phyloP scores from a whole-genome alignment of 1,140 invertebrate species.

The Yoshiicerus persimilis region DNA sequence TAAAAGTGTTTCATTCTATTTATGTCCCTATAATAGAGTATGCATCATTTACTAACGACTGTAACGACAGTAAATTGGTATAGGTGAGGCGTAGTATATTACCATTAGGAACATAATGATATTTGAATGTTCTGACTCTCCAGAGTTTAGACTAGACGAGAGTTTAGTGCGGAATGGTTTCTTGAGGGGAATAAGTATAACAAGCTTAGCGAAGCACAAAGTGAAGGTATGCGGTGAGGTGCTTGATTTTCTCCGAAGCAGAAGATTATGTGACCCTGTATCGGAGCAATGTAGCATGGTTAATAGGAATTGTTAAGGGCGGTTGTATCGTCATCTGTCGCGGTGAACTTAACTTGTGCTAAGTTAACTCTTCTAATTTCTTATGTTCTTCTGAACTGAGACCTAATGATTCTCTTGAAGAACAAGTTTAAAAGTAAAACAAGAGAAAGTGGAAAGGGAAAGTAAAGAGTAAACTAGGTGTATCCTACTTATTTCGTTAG shows the following conservation, averaged over 20 bases:
- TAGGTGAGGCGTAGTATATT: not conserved
- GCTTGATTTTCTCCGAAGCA: not conserved
- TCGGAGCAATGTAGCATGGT: not conserved
- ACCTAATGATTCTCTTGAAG: not conserved
- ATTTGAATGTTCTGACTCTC: not conserved
- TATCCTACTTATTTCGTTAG: not conserved
- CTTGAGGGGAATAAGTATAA: no score
- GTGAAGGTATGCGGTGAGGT: not conserved
- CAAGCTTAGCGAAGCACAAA: not conserved
- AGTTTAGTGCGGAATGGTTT: not conserved
- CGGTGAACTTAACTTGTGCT: not conserved
- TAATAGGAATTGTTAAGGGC: not conserved
- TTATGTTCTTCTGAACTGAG: not conserved
- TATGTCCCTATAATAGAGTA: not conserved
- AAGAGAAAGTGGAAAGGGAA: not conserved
- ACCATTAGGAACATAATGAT: not conserved
- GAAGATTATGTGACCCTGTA: not conserved
- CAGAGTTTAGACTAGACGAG: not conserved
- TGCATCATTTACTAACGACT: not conserved
- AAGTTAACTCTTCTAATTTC: not conserved
- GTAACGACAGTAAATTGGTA: not conserved
- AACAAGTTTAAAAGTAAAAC: not conserved
- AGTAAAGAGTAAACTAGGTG: not conserved
- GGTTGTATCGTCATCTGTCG: not conserved
- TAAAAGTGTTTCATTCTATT: not conserved